Conservation (phyloP, 2,797 vertebrate genomes). For the Coreius guichenoti region DNA sequence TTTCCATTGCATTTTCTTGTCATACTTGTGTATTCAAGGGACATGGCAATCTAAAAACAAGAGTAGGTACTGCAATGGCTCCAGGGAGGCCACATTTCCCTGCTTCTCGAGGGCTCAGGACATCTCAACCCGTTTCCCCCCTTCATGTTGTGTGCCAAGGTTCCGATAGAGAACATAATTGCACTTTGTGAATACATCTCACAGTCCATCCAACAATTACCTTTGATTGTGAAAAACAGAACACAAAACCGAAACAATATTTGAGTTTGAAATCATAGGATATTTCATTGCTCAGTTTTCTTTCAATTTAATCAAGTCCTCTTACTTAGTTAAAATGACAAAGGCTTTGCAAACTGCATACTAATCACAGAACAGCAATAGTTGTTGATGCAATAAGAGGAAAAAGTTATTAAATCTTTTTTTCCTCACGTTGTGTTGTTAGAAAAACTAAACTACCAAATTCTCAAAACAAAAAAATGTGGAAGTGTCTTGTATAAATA, state of each 20-base stretch:
- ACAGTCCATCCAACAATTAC: not conserved
- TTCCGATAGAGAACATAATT: slow-evolving; percentile 36
- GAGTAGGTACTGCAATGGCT: slow-evolving; percentile 35
- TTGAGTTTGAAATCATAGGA: not conserved
- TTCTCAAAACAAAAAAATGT: not conserved
- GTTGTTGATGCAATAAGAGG: too few relatives aligned
- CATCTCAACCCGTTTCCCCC: slow-evolving; percentile 31
- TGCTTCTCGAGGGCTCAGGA: slow-evolving; percentile 30
- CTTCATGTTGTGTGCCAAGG: slow-evolving; percentile 41
- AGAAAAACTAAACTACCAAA: not conserved
- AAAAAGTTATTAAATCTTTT: too few relatives aligned
- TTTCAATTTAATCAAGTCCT: not conserved
- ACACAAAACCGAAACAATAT: not conserved
- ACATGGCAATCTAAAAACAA: slow-evolving; percentile 49
- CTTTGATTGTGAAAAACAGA: not conserved
- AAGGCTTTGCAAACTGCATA: not conserved
- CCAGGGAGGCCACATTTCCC: slow-evolving; percentile 45
- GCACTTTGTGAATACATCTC: slow-evolving; percentile 32
- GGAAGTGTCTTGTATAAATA: not conserved
- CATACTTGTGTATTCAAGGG: slow-evolving; percentile 52
- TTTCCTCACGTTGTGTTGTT: not conserved
- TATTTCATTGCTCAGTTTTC: not conserved
- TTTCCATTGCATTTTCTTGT: slow-evolving; percentile 52
- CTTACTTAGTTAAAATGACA: not conserved
- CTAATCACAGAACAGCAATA: not conserved